phyloP scores from a whole-genome alignment of 2,888 invertebrate species.

The Sinhomidia bicolor region DNA sequence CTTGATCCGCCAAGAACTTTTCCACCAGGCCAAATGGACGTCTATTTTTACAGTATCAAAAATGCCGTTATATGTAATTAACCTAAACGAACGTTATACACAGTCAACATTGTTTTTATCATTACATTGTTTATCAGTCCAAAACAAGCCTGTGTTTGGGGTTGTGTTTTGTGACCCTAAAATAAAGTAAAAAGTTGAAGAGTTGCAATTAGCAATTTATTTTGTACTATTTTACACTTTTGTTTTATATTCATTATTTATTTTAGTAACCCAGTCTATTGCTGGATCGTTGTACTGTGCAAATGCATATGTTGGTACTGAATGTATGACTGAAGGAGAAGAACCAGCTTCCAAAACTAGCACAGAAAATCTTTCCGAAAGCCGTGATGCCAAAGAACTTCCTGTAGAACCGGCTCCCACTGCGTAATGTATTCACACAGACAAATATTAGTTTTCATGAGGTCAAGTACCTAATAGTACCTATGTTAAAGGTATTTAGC shows the following conservation, averaged over 20 bases:
- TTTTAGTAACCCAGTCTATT: too few species aligned
- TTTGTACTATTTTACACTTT: too few species aligned
- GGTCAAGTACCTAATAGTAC: not conserved
- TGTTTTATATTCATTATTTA: too few species aligned
- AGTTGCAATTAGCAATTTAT: too few species aligned
- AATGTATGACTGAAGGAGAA: slow-evolving; percentile 56
- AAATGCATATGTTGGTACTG: slow-evolving; percentile 70
- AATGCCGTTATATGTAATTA: too few species aligned
- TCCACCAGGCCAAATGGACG: slow-evolving; percentile 63
- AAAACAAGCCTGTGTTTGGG: slow-evolving; percentile 68
- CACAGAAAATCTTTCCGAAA: slow-evolving; percentile 71
- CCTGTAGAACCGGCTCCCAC: slow-evolving; percentile 75
- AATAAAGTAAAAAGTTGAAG: too few species aligned
- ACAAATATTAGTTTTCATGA: not conserved
- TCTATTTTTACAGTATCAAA: too few species aligned
- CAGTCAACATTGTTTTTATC: too few species aligned
- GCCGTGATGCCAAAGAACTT: slow-evolving; percentile 62
- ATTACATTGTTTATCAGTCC: slow-evolving; percentile 71
- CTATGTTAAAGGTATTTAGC: not conserved
- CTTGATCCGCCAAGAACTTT: slow-evolving; percentile 68
- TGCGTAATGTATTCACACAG: not conserved
- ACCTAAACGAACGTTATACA: too few species aligned
- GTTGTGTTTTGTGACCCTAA: slow-evolving; percentile 68
- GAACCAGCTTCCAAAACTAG: slow-evolving; percentile 69
- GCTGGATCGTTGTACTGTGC: slow-evolving; percentile 69